Evolutionary conservation across 2,888 invertebrate species (phyloP).

Genomic region (Heteropelma amictum): DNA sequence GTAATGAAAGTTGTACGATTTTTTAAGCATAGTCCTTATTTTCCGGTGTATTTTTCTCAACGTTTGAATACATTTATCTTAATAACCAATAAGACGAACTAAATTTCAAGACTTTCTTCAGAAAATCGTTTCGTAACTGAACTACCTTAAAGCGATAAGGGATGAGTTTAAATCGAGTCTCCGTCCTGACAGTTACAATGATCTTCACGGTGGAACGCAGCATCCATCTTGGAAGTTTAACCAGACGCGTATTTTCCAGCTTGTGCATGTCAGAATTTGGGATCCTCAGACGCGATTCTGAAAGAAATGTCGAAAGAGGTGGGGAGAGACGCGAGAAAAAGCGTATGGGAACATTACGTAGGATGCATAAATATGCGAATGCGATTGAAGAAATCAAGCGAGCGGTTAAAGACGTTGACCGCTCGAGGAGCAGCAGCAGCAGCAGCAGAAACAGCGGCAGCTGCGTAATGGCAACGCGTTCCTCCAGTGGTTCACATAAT

Average conservation of each 20-base stretch:
- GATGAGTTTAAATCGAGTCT: too few relatives aligned
- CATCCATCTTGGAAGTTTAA: not conserved
- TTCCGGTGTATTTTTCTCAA: too few relatives aligned
- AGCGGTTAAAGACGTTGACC: constrained; percentile 64
- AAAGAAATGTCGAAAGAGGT: constrained; percentile 37
- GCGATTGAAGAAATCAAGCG: constrained; percentile 65
- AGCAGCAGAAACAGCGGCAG: constrained; percentile 64
- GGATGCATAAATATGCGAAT: constrained; percentile 68
- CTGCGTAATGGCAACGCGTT: constrained; percentile 65
- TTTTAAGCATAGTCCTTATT: too few relatives aligned
- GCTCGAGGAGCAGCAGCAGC: constrained; percentile 65
- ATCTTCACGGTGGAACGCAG: not conserved
- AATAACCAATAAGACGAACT: too few relatives aligned
- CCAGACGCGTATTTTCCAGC: not conserved
- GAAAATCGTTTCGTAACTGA: too few relatives aligned
- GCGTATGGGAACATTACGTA: constrained; percentile 53
- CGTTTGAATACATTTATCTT: too few relatives aligned
- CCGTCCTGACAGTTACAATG: not conserved
- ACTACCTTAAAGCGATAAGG: too few relatives aligned
- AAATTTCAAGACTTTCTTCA: too few relatives aligned
- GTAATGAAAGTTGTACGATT: too few relatives aligned
- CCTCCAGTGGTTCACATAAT: constrained; percentile 68
- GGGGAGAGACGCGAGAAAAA: constrained; percentile 19
- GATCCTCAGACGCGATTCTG: constrained; percentile 9
- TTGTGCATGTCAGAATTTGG: constrained; percentile 7